Percentiles rank a stretch among this genome's conserved stretches.
Conservation (phyloP, 2,888 invertebrate genomes). For the Clitarchus hookeri region DNA sequence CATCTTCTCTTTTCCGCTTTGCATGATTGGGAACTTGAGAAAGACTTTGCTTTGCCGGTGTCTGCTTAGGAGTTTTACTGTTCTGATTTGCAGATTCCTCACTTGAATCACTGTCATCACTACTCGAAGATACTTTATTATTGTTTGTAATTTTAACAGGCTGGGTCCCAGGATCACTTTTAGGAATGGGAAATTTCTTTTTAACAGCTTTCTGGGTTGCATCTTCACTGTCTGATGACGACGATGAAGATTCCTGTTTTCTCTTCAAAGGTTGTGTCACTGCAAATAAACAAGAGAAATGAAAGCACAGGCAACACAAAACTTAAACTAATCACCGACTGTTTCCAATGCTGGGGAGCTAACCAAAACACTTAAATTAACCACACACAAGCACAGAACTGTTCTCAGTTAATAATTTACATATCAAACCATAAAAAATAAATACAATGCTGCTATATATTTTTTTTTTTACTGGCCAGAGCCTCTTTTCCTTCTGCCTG, state of each 20-base stretch:
- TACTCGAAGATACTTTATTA: conserved; percentile 49
- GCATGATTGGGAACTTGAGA: neutral
- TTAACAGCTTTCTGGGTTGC: neutral
- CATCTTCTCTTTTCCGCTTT: neutral
- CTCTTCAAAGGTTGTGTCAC: neutral
- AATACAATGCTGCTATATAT: no score
- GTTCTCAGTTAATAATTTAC: no score
- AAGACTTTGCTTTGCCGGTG: neutral
- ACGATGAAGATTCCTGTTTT: neutral
- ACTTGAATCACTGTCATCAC: conserved; percentile 49
- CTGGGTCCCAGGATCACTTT: neutral
- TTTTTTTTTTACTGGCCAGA: no score
- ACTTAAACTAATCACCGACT: no score
- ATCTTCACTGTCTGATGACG: neutral
- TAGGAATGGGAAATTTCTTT: neutral
- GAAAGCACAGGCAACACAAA: no score
- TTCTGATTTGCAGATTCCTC: conserved; percentile 33
- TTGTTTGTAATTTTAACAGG: neutral
- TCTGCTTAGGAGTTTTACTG: neutral
- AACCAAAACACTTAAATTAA: no score
- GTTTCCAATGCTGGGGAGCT: no score
- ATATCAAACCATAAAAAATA: no score
- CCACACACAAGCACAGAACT: no score
- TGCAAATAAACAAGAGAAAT: neutral
- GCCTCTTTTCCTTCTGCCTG: no score